These are phyloP conservation scores for Xylota sylvarum DNA, from an alignment of 2,888 invertebrate genomes.

Conservation along the genomic window DNA sequence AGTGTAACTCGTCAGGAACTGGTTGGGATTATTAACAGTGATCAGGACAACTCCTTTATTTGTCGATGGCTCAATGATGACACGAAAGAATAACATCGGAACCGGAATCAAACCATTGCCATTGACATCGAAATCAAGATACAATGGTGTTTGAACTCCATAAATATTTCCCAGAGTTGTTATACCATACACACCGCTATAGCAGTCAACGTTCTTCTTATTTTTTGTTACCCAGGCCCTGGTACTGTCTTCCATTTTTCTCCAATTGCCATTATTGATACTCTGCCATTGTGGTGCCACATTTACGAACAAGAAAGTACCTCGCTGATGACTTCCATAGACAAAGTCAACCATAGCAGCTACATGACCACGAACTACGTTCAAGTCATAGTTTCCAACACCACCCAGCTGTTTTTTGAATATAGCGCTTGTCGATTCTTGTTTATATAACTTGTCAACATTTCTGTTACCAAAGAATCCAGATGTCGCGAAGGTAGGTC, in stretches of 20 bases:
- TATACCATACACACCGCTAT: constrained; percentile 87
- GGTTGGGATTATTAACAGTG: constrained; percentile 83
- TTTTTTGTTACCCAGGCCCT: constrained; percentile 84
- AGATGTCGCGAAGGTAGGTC: constrained; percentile 81
- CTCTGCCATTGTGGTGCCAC: constrained; percentile 86
- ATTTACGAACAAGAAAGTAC: constrained; percentile 86
- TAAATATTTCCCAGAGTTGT: constrained; percentile 85
- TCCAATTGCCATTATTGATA: constrained; percentile 87
- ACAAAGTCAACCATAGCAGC: constrained; percentile 86
- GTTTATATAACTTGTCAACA: constrained; percentile 82
- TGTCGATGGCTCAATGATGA: constrained; percentile 85
- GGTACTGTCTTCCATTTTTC: constrained; percentile 84
- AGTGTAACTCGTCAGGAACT: constrained; percentile 81
- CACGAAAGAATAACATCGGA: constrained; percentile 87
- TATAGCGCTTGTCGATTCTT: constrained; percentile 80
- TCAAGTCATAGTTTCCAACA: constrained; percentile 77
- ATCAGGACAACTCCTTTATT: constrained; percentile 86
- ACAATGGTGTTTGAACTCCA: constrained; percentile 83
- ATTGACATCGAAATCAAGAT: constrained; percentile 82
- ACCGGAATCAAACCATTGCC: constrained; percentile 85
- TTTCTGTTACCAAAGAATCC: constrained; percentile 81
- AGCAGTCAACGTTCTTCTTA: constrained; percentile 84
- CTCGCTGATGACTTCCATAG: constrained; percentile 85
- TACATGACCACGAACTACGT: constrained; percentile 85
- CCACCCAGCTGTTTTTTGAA: constrained; percentile 81